Conservation (phyloP, 2,113 vertebrate genomes). For the Bombycilla garrulus region DNA sequence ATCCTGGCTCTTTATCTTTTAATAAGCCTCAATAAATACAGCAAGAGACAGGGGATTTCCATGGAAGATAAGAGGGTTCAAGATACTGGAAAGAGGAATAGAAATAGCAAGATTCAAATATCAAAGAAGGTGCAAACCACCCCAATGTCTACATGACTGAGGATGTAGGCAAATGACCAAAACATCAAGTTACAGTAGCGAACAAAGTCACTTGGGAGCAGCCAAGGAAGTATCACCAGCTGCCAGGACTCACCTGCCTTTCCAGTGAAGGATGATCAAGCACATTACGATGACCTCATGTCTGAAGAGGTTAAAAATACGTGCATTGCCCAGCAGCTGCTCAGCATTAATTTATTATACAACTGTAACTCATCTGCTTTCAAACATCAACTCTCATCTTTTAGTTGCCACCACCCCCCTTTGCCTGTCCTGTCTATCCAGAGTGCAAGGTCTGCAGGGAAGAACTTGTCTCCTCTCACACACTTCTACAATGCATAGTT, state of each 20-base stretch:
- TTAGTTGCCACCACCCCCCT: not conserved
- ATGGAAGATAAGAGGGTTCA: not conserved
- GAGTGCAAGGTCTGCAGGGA: not conserved
- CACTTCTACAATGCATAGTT: not conserved
- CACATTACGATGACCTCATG: not conserved
- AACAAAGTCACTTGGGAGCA: not conserved
- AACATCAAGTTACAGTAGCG: not conserved
- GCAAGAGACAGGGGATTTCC: not conserved
- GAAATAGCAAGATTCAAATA: not conserved
- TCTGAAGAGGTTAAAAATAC: not conserved
- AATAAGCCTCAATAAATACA: not conserved
- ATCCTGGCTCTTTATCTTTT: not conserved
- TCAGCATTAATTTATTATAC: not conserved
- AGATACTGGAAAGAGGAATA: not conserved
- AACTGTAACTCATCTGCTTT: not conserved
- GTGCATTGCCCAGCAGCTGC: not conserved
- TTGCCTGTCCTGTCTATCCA: not conserved
- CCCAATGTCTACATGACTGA: rapidly evolving
- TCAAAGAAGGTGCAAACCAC: not conserved
- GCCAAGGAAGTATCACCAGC: not conserved
- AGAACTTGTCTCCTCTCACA: not conserved
- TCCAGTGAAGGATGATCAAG: not conserved
- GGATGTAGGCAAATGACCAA: not conserved
- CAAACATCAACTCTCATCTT: not conserved
- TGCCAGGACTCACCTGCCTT: not conserved